Percentiles rank a stretch among this genome's conserved stretches.
These are phyloP conservation scores for Nannoperca australis DNA, from an alignment of 2,797 vertebrate species.

Conservation along the genomic window DNA sequence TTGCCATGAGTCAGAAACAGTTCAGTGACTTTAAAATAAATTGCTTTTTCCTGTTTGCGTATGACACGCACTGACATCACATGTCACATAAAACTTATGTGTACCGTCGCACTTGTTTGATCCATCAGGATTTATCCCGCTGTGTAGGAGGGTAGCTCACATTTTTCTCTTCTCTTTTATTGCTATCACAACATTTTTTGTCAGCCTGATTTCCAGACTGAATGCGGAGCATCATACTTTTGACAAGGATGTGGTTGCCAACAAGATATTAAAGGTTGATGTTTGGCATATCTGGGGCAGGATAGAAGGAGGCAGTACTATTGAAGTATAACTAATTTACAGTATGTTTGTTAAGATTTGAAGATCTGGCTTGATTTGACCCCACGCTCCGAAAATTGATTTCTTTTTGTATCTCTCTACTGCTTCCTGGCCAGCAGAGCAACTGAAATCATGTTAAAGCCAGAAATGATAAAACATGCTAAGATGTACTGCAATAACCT, in stretches of 20 bases:
- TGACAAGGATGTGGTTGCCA: constrained; percentile 16
- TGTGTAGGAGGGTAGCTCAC: constrained; percentile 1
- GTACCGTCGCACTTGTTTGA: constrained; percentile 1
- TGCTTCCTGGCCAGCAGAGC: not conserved
- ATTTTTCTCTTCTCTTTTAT: not conserved
- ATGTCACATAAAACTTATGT: not conserved
- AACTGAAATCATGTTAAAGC: not conserved
- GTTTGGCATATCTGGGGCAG: not conserved
- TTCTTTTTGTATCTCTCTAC: not conserved
- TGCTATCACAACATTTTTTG: not conserved
- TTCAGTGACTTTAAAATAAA: not conserved
- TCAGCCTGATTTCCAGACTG: not conserved
- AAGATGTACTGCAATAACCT: not conserved
- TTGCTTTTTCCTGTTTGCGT: not conserved
- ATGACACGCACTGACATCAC: not conserved
- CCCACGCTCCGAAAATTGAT: not conserved
- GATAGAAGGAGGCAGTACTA: not conserved
- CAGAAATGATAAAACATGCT: not conserved
- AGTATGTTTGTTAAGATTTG: not conserved
- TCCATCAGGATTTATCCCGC: constrained; percentile 1
- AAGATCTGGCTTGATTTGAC: not conserved
- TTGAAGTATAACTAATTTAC: not conserved
- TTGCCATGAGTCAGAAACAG: not conserved
- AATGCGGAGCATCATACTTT: not conserved
- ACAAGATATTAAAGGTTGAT: not conserved